phyloP scores from a whole-genome alignment of 2,113 vertebrate species.

The Chloroceryle aenea region DNA sequence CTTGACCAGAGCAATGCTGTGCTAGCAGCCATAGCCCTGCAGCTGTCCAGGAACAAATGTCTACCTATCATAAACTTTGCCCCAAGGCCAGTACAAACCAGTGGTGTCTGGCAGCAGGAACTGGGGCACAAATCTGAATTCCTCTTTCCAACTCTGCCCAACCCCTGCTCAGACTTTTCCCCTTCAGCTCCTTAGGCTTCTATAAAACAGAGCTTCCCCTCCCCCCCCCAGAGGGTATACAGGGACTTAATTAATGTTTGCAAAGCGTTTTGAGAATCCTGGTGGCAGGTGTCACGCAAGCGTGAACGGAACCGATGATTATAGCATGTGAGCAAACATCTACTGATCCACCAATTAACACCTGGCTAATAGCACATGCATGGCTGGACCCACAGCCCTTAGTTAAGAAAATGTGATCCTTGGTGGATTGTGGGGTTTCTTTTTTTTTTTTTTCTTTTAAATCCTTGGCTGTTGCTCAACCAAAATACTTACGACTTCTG shows the following conservation, averaged over 20 bases:
- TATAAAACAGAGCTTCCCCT: neutral
- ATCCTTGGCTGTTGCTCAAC: neutral
- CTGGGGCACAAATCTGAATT: neutral
- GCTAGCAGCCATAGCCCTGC: neutral
- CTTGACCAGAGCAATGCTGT: neutral
- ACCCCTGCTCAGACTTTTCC: neutral
- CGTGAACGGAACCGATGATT: constrained; percentile 29
- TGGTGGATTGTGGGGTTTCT: neutral
- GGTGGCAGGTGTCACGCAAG: constrained; percentile 17
- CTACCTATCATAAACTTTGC: neutral
- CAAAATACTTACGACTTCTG: constrained; percentile 26
- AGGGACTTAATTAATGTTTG: constrained; percentile 44
- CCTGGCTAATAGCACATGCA: constrained; percentile 38
- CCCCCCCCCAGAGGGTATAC: neutral
- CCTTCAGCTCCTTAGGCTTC: neutral
- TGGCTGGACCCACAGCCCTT: constrained; percentile 35
- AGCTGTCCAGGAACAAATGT: neutral
- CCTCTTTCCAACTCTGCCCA: neutral
- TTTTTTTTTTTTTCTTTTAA: neutral
- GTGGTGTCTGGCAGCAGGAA: neutral
- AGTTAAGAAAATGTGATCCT: constrained; percentile 34
- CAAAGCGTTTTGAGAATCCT: constrained; percentile 27
- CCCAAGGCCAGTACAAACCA: neutral
- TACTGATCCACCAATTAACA: constrained; percentile 43
- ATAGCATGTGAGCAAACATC: constrained; percentile 20